Conservation (phyloP, 2,113 vertebrate genomes). For the Gavia stellata region DNA sequence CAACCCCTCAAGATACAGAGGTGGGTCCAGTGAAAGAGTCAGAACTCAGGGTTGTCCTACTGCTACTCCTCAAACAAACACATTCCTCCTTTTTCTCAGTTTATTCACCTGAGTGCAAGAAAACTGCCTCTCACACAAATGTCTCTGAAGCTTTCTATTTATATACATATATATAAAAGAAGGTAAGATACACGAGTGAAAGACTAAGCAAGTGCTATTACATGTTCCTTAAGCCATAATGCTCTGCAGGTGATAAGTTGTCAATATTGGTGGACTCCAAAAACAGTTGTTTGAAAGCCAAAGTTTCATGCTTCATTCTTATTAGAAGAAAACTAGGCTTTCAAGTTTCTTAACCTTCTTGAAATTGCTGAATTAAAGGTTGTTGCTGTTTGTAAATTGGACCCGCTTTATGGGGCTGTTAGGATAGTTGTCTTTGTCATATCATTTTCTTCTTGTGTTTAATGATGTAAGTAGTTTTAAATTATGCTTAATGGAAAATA, state of each 20-base stretch:
- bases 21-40: not conserved
- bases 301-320: not conserved
- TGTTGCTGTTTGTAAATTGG: not conserved
- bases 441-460: not conserved
- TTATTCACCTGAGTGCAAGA: not conserved
- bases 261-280: no score
- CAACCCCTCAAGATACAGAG: not conserved
- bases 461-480: not conserved
- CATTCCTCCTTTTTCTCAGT: not conserved
- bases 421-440: not conserved
- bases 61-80: not conserved
- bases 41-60: not conserved
- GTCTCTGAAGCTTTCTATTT: not conserved
- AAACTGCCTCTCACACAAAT: not conserved
- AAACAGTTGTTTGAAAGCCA: not conserved
- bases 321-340: not conserved
- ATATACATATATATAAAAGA: not conserved
- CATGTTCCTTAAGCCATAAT: not conserved
- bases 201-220: not conserved
- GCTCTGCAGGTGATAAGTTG: not conserved
- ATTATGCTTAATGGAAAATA: not conserved
- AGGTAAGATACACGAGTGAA: fast-evolving
- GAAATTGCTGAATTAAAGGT: not conserved
- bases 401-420: not conserved
- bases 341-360: not conserved